A percentile compares a stretch with the other conserved stretches of the same genome.
These are phyloP conservation scores for Blera fallax DNA, from an alignment of 2,888 invertebrate species.

Conservation along the genomic window DNA sequence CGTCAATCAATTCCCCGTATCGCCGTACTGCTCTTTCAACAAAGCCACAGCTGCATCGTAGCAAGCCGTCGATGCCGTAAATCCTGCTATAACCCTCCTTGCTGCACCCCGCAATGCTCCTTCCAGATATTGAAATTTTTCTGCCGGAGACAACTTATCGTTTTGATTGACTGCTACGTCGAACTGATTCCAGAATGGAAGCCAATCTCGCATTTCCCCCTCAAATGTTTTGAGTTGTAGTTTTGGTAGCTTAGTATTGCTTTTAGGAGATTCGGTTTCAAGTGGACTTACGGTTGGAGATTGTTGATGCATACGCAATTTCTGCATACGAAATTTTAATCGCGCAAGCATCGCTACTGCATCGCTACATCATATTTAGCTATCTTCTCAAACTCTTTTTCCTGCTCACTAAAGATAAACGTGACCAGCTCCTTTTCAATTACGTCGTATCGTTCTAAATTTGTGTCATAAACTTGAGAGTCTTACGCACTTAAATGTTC, in stretches of 20 bases:
- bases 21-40: background rate
- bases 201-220: background rate
- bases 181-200: constrained; percentile 4
- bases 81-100: background rate
- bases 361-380: too few relatives aligned
- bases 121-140: constrained; percentile 1
- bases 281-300: background rate
- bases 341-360: background rate
- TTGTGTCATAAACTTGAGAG: too few relatives aligned
- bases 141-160: background rate
- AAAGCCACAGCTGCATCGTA: background rate
- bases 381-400: too few relatives aligned
- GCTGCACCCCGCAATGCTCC: background rate
- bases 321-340: background rate
- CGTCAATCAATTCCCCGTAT: background rate
- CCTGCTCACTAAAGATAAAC: too few relatives aligned
- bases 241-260: background rate
- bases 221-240: background rate
- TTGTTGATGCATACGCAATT: background rate
- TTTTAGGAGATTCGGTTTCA: background rate
- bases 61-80: background rate
- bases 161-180: background rate
- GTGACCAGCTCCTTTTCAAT: too few relatives aligned
- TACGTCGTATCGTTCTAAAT: too few relatives aligned
- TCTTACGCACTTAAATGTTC: too few relatives aligned